Evolutionary conservation across 2,888 invertebrate genomes (phyloP).

Genomic region (Gnatocerus cornutus): DNA sequence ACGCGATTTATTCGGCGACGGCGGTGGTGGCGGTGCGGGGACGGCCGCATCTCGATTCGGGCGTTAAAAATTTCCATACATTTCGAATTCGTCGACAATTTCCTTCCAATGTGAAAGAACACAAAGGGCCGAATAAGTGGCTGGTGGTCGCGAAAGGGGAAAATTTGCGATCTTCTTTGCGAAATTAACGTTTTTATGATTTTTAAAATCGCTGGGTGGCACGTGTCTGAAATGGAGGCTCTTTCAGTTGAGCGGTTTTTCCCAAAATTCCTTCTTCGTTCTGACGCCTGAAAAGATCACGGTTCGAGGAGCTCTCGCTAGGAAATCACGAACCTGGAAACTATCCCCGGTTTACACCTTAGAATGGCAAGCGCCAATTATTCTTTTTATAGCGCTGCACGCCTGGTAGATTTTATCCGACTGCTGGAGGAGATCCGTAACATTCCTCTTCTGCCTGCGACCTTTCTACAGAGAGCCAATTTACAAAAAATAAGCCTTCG

Average conservation of each 20-base stretch:
- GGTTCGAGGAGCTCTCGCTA: slow-evolving; percentile 20
- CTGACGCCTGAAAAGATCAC: slow-evolving; percentile 11
- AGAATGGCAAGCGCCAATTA: slow-evolving; percentile 37
- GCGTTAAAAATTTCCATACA: slow-evolving; percentile 53
- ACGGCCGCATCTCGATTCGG: slow-evolving; percentile 41
- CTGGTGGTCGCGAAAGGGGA: slow-evolving; percentile 1
- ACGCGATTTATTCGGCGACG: slow-evolving; percentile 46
- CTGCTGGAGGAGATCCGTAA: slow-evolving; percentile 4
- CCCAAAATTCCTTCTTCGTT: slow-evolving; percentile 1
- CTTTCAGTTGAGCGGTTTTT: slow-evolving; percentile 16
- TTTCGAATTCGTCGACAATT: slow-evolving; percentile 53
- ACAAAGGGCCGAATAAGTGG: slow-evolving; percentile 23
- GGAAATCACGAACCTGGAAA: slow-evolving; percentile 47
- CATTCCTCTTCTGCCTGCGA: background rate
- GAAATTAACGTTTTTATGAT: slow-evolving; percentile 1
- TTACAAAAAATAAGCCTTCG: background rate
- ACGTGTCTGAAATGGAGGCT: slow-evolving; percentile 45
- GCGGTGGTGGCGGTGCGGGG: slow-evolving; percentile 20
- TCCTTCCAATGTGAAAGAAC: slow-evolving; percentile 42
- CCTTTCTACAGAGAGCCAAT: background rate
- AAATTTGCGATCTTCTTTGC: background rate
- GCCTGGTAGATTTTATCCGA: slow-evolving; percentile 35
- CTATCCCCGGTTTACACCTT: slow-evolving; percentile 41
- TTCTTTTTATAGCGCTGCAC: slow-evolving; percentile 38
- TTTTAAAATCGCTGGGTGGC: background rate